These are phyloP conservation scores for Psylliodes chrysocephalus DNA, from an alignment of 2,888 invertebrate genomes.

Conservation along the genomic window DNA sequence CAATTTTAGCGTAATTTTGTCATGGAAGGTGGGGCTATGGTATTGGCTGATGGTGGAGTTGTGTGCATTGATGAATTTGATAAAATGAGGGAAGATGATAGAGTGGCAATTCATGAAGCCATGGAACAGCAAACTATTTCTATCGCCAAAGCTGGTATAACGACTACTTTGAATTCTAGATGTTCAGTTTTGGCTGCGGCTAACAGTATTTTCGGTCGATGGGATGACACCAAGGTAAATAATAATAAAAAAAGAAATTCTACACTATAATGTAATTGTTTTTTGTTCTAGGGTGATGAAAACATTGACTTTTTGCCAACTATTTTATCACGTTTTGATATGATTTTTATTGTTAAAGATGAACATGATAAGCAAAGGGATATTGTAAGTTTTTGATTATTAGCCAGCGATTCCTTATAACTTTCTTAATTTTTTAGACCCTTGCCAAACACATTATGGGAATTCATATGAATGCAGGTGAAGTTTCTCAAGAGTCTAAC, in stretches of 20 bases:
- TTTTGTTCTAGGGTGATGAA: constrained; percentile 77
- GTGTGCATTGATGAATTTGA: constrained; percentile 99
- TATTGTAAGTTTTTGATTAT: constrained; percentile 72
- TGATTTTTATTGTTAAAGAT: constrained; percentile 99
- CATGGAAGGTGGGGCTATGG: constrained; percentile 99
- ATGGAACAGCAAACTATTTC: constrained; percentile 99
- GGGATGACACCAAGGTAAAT: constrained; percentile 91
- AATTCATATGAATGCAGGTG: constrained; percentile 89
- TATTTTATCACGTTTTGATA: constrained; percentile 99
- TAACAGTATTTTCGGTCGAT: constrained; percentile 97
- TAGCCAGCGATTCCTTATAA: not conserved
- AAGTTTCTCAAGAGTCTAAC: constrained; percentile 66
- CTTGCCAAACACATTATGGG: constrained; percentile 97
- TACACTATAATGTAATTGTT: constrained; percentile 4
- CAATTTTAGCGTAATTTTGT: constrained; percentile 85
- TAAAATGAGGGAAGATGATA: constrained; percentile 99
- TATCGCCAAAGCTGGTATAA: constrained; percentile 99
- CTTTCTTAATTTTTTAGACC: constrained; percentile 63
- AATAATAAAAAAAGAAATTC: no score
- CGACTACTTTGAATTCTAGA: constrained; percentile 96
- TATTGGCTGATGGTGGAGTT: constrained; percentile 97
- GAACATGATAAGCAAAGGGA: constrained; percentile 91
- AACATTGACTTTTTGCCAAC: constrained; percentile 99
- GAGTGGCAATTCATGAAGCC: constrained; percentile 99
- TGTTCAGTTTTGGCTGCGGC: constrained; percentile 99